Evolutionary conservation across 2,888 invertebrate genomes (phyloP).

Genomic region (Nomada fabriciana): DNA sequence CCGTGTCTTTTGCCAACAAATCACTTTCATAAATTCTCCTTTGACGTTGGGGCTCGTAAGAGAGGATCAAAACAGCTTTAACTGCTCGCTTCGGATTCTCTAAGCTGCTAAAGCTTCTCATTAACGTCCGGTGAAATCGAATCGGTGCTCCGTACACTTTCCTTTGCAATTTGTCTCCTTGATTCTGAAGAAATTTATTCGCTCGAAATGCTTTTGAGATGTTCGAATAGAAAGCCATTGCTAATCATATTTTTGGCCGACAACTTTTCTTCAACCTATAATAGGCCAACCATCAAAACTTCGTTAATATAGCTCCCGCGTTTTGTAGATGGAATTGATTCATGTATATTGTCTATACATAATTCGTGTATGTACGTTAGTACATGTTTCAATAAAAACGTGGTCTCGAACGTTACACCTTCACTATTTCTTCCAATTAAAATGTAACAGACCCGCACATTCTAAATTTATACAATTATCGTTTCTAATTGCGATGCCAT

Average conservation of each 20-base stretch:
- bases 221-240: slow-evolving; percentile 34
- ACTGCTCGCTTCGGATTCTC: slow-evolving; percentile 25
- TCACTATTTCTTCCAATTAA: too few species aligned
- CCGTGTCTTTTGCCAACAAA: background rate
- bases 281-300: background rate
- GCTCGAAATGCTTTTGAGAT: slow-evolving; percentile 4
- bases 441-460: too few species aligned
- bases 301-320: too few species aligned
- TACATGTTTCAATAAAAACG: too few species aligned
- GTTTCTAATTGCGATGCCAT: background rate
- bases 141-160: slow-evolving; percentile 9
- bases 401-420: too few species aligned
- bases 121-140: slow-evolving; percentile 16
- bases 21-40: background rate
- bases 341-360: too few species aligned
- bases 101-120: slow-evolving; percentile 6
- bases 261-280: too few species aligned
- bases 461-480: background rate
- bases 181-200: slow-evolving; percentile 7
- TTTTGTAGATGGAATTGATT: too few species aligned
- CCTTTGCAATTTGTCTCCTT: slow-evolving; percentile 11
- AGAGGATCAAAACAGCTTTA: slow-evolving; percentile 43
- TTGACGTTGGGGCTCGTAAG: slow-evolving; percentile 27
- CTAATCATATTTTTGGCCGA: background rate
- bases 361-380: too few species aligned